Percentiles rank a stretch among this genome's conserved stretches.
phyloP scores from a whole-genome alignment of 2,797 vertebrate species.

The Synaphobranchus kaupii region DNA sequence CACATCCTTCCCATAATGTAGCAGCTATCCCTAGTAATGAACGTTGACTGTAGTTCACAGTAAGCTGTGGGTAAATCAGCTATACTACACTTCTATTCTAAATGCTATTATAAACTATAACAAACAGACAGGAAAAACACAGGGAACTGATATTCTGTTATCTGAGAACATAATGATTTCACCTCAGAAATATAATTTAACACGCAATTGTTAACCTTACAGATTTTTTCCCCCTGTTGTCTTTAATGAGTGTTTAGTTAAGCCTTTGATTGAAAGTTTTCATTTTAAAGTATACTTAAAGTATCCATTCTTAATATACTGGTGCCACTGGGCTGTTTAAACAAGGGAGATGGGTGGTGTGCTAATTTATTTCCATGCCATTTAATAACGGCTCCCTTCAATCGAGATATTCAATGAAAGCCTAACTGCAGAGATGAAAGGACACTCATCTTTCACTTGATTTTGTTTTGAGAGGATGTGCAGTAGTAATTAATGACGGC shows the following conservation, averaged over 20 bases:
- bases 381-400: background rate
- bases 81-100: no score
- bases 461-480: background rate
- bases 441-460: no score
- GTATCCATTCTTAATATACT: background rate
- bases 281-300: no score
- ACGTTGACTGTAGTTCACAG: no score
- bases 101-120: no score
- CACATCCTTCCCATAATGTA: no score
- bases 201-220: no score
- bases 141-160: no score
- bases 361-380: background rate
- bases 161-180: background rate
- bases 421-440: background rate
- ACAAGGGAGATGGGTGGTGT: background rate
- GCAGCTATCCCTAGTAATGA: no score
- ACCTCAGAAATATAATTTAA: background rate
- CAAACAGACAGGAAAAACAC: no score
- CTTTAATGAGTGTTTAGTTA: background rate
- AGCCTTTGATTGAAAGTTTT: background rate
- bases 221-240: background rate
- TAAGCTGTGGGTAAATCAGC: no score
- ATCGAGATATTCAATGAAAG: background rate
- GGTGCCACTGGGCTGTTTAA: background rate
- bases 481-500: background rate